Percentiles rank a stretch among this genome's conserved stretches.
Conservation (phyloP, 2,113 vertebrate genomes). For the Lamprotornis superbus region DNA sequence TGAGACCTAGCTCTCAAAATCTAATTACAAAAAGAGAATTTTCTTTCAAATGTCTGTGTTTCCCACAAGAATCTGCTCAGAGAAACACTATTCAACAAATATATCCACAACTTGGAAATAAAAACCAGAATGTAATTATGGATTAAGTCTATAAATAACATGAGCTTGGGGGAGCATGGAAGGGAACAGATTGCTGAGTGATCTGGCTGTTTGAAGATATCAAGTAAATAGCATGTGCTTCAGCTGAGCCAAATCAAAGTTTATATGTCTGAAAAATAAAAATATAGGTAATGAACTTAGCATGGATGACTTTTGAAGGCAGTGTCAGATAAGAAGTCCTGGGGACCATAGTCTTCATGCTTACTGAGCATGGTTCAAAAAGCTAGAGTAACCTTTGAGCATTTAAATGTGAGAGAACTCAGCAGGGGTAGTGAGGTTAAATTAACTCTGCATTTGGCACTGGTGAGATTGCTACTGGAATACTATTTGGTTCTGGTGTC, state of each 20-base stretch:
- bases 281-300: neutral
- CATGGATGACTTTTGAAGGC: neutral
- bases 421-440: constrained; percentile 4
- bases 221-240: neutral
- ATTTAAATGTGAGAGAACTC: neutral
- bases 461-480: constrained; percentile 5
- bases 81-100: constrained; percentile 1
- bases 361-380: neutral
- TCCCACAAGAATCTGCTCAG: neutral
- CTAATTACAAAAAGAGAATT: constrained; percentile 8
- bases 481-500: constrained; percentile 4
- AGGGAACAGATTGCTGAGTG: constrained; percentile 31
- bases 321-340: neutral
- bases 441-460: constrained; percentile 36
- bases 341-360: neutral
- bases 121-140: constrained; percentile 20
- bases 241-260: neutral
- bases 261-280: neutral
- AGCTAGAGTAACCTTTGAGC: neutral
- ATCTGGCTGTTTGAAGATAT: constrained; percentile 41
- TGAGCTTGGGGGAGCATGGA: neutral
- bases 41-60: neutral
- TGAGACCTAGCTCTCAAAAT: neutral
- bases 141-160: constrained; percentile 41
- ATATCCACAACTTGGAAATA: constrained; percentile 18